Conservation (phyloP, 2,888 invertebrate species). For the Alentia gelatinosa region DNA sequence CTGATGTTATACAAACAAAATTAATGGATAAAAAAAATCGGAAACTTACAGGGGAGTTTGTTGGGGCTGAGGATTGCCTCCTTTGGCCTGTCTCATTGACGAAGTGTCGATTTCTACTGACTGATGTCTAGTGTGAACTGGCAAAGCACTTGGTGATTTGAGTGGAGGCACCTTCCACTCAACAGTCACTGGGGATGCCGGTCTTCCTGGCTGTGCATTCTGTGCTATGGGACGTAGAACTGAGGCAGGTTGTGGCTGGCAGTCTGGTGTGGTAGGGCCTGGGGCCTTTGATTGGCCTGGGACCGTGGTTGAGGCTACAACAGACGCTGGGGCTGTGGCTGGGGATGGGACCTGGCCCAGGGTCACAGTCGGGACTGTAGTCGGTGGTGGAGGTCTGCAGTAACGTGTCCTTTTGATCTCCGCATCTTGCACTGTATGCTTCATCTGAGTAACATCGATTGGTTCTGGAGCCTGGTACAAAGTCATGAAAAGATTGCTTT, state of each 20-base stretch:
- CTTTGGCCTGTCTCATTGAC: neutral
- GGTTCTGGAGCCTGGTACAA: conserved; percentile 69
- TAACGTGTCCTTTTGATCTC: conserved; percentile 68
- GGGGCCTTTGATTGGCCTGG: neutral
- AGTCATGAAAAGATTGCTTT: too few relatives aligned
- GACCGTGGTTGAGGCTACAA: neutral
- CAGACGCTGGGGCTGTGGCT: neutral
- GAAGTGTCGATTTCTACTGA: neutral
- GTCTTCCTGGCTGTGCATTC: neutral
- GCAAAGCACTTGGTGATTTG: neutral
- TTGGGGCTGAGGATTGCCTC: neutral
- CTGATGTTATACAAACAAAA: too few relatives aligned
- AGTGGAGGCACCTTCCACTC: neutral
- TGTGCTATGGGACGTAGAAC: neutral
- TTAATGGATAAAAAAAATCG: too few relatives aligned
- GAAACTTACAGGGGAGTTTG: neutral
- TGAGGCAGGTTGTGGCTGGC: neutral
- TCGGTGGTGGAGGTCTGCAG: neutral
- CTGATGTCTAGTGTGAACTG: neutral
- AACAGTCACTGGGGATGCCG: neutral
- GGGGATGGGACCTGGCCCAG: neutral
- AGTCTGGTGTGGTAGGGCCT: too few relatives aligned
- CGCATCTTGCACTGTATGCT: conserved; percentile 66
- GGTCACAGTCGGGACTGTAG: too few relatives aligned
- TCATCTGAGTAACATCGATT: conserved; percentile 72